Base-by-base conservation (phyloP, 1,140 invertebrate genomes). In the Thereuonema tuberculata region DNA sequence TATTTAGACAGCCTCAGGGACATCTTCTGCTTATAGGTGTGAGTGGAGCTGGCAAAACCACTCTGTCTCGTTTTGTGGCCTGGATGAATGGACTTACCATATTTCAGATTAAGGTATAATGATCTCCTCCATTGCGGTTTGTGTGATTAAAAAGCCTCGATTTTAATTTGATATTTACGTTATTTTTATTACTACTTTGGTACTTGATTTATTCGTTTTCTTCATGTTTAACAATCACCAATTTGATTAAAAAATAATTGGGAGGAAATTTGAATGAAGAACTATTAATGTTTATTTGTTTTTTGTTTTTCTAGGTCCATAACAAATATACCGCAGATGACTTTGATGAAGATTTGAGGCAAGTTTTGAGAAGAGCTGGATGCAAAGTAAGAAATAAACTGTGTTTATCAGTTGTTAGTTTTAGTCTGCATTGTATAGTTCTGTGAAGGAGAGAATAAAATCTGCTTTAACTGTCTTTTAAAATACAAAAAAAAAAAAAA, bases 61-160 rank as follows among this genome's bases (percentile, higher is more conserved):
- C 96, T 15, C 80, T 99, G 55, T 98, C 94, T 9, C 79, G 96
- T 63, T 99, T 99, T 75, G 97, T 99, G 26, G 96, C 97, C 52
- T 99, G 97, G 94, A 97, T 99, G 87, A 99, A 99, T 76, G 97
- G 96, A 26, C 78, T 99, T 1, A 92, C 87, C 61, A 94, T 99
- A 17, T 98, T 98, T 80, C 96, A 97, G 78, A 95, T 96, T 60
- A 93, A 93, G 76, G 84, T 82, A 70, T 50, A 17, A 37, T 37
- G 5, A 37, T 59, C 26, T n/a, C 25, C n/a, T 25, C 23, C 23
- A 27, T 17, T 23, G 28, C 5, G 14, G 1, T 3, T 1, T 17
- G 23, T 55, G 23, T 15, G 17, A 27, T 21, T 1, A 27, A 59
- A 31, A 5, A 20, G 57, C 17, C 14, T 29, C 20, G 20, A 20